These are phyloP conservation scores for Podocnemis expansa DNA, from an alignment of 2,113 vertebrate species.

Conservation along the genomic window DNA sequence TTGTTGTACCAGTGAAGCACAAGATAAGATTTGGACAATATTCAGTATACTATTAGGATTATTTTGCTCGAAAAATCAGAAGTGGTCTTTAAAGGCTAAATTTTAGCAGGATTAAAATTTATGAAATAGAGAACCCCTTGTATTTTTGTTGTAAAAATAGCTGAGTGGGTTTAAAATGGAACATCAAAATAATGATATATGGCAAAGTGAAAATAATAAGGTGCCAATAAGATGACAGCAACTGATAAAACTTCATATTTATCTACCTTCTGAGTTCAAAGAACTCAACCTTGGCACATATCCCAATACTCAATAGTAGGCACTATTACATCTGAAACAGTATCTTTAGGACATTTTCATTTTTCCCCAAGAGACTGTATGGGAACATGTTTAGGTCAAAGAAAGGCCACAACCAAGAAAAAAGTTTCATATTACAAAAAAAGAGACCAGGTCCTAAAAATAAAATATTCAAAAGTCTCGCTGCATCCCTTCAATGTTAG, in stretches of 20 bases:
- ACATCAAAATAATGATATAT: neutral
- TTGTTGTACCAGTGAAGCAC: neutral
- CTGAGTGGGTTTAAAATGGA: neutral
- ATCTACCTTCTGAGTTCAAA: neutral
- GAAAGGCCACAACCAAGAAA: neutral
- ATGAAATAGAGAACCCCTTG: neutral
- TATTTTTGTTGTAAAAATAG: neutral
- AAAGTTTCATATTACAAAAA: neutral
- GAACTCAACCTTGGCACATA: neutral
- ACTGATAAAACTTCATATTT: neutral
- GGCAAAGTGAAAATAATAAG: neutral
- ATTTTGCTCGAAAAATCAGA: constrained; percentile 9
- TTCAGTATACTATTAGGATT: constrained; percentile 27
- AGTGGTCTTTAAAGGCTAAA: constrained; percentile 32
- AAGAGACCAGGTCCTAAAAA: neutral
- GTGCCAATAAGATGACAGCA: neutral
- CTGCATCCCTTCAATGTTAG: neutral
- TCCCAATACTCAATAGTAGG: neutral
- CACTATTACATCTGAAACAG: neutral
- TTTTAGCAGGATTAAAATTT: neutral
- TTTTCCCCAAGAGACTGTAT: too few relatives aligned
- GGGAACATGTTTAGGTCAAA: neutral
- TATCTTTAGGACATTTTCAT: neutral
- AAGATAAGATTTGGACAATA: neutral
- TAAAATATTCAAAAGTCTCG: neutral